A percentile compares a stretch with the other conserved stretches of the same genome.
These are phyloP conservation scores for Rhinichthys klamathensis DNA, from an alignment of 2,113 vertebrate species.

Conservation along the genomic window DNA sequence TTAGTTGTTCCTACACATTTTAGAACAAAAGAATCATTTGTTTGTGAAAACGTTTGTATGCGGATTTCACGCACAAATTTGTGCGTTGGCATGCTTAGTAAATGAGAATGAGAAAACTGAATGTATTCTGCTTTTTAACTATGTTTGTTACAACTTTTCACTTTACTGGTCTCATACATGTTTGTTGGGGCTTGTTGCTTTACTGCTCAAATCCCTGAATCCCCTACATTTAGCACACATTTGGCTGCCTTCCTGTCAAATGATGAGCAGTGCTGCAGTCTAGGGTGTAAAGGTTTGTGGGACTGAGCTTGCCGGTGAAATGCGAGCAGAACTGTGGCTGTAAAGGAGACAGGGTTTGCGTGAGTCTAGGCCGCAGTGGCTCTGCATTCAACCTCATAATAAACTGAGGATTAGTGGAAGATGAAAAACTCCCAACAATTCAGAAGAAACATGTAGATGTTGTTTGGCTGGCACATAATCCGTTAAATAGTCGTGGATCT, in stretches of 20 bases:
- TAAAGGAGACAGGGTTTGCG: slow-evolving; percentile 23
- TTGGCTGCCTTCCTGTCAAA: slow-evolving; percentile 11
- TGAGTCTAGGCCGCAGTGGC: slow-evolving; percentile 8
- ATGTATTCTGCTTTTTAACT: too few relatives aligned
- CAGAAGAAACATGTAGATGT: neutral
- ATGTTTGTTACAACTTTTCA: neutral
- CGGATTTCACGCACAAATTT: too few relatives aligned
- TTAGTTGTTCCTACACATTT: too few relatives aligned
- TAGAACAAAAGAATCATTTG: too few relatives aligned
- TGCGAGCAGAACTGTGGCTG: neutral
- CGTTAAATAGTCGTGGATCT: neutral
- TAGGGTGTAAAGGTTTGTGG: slow-evolving; percentile 23
- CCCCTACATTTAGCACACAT: neutral
- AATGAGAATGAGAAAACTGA: too few relatives aligned
- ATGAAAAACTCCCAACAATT: slow-evolving; percentile 2
- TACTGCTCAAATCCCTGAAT: neutral
- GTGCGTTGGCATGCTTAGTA: too few relatives aligned
- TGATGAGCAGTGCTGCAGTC: slow-evolving; percentile 10
- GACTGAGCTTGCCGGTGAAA: slow-evolving; percentile 17
- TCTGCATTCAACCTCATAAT: slow-evolving; percentile 5
- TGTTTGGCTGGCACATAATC: slow-evolving; percentile 25
- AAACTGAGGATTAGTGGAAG: neutral
- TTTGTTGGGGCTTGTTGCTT: neutral
- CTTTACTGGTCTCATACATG: neutral
- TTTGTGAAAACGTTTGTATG: too few relatives aligned